Evolutionary conservation across 2,888 invertebrate genomes (phyloP), one percentile per base, ranked within the genome.

Genomic region (Drosophila quasianomalipes): DNA sequence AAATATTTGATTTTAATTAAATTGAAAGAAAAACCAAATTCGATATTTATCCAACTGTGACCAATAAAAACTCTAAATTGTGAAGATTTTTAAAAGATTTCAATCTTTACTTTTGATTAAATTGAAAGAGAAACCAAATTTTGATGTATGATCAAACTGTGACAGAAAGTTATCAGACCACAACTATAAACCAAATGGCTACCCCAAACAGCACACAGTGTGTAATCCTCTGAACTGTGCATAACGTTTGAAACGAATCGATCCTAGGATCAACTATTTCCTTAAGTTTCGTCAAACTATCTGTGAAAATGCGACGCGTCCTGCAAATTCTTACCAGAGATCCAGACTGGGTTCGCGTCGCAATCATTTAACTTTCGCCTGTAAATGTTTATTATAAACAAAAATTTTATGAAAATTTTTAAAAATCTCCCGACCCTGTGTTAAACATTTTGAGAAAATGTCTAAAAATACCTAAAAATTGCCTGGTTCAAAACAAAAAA

Each of bases 211-310:
- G 82, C 82, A 64, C 44, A 51, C 64, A 74, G 86, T 84, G 84
- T 85, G 78, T 33, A 49, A 51, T 41, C 14, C 12, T 49, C 26
- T 54, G 54, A 22, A 55, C 74, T 64, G 61, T 67, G 76, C 30
- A 55, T 69, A 57, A 5, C 67, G 78, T 76, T 79, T 31, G 64
- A 49, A 59, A 76, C 68, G 81, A 68, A 47, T n/a, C 49, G 31
- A 72, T 68, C 59, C 33, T 26, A n/a, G 51, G 72, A 65, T 73
- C 76, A 61, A 66, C 54, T 67, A 63, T 37, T 70, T 51, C 37
- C 37, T n/a, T 85, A 73, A 82, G 74, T 78, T 85, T 85, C 90
- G 85, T 85, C 85, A 85, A 85, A 85, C 67, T 76, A 58, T 90
- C 90, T 85, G 85, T 85, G 85, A 85, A 47, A 70, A 68, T 79